These are phyloP conservation scores for Choloepus hoffmanni DNA, from an alignment of 2,113 vertebrate genomes.

Conservation along the genomic window DNA sequence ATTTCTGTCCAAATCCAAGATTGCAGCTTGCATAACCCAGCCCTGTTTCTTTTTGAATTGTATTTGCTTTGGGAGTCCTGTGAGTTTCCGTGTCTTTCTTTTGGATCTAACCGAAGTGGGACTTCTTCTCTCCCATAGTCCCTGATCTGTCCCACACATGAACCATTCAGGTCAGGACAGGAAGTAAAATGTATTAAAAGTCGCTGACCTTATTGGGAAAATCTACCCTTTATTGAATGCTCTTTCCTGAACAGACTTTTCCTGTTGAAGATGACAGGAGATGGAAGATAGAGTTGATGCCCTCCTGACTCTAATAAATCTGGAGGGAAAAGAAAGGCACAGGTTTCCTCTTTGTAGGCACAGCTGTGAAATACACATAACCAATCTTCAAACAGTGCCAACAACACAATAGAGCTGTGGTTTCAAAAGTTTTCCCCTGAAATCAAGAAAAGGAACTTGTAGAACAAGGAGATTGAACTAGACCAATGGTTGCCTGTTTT, in stretches of 20 bases:
- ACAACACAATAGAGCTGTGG: fast-evolving
- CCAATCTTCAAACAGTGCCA: neutral
- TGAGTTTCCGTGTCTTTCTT: conserved; percentile 12
- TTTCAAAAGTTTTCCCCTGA: neutral
- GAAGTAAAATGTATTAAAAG: conserved; percentile 15
- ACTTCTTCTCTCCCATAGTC: too few relatives aligned
- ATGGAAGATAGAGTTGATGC: neutral
- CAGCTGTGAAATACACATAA: neutral
- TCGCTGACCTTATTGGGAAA: neutral
- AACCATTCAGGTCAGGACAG: conserved; percentile 1
- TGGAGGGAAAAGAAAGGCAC: neutral
- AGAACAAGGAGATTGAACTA: neutral
- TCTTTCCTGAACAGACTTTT: neutral
- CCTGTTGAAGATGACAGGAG: neutral
- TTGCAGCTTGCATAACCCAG: neutral
- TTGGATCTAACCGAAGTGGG: neutral
- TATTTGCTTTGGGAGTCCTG: neutral
- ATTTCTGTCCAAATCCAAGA: neutral
- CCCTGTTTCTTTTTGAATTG: neutral
- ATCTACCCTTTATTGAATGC: neutral
- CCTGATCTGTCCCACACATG: too few relatives aligned
- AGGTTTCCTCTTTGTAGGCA: neutral
- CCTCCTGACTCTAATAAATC: neutral
- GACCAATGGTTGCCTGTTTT: too few relatives aligned
- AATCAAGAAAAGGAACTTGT: neutral